Conservation (phyloP, 37 sponge, comb jelly and placozoan genomes). For the Beroe forskalii region DNA sequence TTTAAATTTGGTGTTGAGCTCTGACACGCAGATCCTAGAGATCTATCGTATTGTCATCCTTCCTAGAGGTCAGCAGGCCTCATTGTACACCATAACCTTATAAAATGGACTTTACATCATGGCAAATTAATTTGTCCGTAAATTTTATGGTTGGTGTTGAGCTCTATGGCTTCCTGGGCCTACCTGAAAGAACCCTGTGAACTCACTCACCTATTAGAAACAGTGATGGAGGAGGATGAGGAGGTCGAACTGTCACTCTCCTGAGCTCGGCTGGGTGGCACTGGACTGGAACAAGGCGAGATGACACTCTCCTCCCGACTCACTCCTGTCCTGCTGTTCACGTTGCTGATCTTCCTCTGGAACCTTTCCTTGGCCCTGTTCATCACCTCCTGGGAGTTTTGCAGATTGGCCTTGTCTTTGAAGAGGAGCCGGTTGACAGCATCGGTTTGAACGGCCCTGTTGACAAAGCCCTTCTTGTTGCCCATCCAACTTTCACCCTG, state of each 20-base stretch:
- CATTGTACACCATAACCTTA: no score
- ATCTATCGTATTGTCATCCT: no score
- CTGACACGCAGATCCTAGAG: no score
- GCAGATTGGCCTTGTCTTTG: conserved; percentile 10
- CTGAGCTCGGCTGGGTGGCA: background rate
- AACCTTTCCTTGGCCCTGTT: conserved; percentile 43
- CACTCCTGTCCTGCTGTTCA: background rate
- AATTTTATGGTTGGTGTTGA: no score
- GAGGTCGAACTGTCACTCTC: background rate
- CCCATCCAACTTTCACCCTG: conserved; percentile 11
- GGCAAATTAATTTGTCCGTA: no score
- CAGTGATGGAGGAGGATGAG: background rate
- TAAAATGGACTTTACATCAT: no score
- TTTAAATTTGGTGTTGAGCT: no score
- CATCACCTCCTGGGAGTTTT: conserved; percentile 5
- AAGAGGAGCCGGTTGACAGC: conserved; percentile 29
- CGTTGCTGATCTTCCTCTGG: background rate
- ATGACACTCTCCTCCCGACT: background rate
- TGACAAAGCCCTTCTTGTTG: conserved; percentile 30
- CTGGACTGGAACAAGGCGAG: background rate
- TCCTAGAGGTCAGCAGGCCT: no score
- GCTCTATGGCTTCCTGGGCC: no score
- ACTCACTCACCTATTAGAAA: conserved; percentile 21
- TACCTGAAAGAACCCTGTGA: no score
- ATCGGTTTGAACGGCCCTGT: conserved; percentile 23